Conservation (phyloP, 2,113 vertebrate genomes). For the Catharus minimus region DNA sequence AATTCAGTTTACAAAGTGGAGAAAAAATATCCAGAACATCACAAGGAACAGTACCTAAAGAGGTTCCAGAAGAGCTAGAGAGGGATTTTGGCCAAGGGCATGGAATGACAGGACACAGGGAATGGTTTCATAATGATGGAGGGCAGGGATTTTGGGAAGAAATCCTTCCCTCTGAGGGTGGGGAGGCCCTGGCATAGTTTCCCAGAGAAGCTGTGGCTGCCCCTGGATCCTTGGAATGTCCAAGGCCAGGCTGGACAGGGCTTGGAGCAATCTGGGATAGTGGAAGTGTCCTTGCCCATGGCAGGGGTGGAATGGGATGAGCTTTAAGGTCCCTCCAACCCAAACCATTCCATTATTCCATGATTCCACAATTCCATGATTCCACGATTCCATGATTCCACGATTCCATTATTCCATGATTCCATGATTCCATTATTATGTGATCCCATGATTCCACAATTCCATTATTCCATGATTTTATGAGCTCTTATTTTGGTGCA, state of each 20-base stretch:
- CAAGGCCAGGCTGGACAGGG: rapidly evolving
- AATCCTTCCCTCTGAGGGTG: rapidly evolving
- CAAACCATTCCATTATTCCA: neutral
- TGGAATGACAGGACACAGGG: neutral
- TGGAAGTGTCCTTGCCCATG: neutral
- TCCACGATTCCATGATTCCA: neutral
- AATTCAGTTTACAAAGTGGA: neutral
- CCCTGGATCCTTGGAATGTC: neutral
- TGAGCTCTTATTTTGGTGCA: neutral
- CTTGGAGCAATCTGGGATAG: rapidly evolving
- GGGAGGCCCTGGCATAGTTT: rapidly evolving
- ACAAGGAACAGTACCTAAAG: neutral
- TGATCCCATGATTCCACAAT: no score
- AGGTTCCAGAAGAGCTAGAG: neutral
- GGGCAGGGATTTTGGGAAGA: neutral
- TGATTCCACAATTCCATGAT: neutral
- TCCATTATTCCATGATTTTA: neutral
- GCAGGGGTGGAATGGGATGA: no score
- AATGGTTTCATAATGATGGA: neutral
- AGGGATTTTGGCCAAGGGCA: neutral
- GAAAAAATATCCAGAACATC: neutral
- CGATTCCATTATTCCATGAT: neutral
- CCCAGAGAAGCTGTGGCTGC: neutral
- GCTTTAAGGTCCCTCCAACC: no score
- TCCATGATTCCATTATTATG: neutral